Evolutionary conservation across 2,113 vertebrate genomes (phyloP).

Genomic region (Edolisoma coerulescens): DNA sequence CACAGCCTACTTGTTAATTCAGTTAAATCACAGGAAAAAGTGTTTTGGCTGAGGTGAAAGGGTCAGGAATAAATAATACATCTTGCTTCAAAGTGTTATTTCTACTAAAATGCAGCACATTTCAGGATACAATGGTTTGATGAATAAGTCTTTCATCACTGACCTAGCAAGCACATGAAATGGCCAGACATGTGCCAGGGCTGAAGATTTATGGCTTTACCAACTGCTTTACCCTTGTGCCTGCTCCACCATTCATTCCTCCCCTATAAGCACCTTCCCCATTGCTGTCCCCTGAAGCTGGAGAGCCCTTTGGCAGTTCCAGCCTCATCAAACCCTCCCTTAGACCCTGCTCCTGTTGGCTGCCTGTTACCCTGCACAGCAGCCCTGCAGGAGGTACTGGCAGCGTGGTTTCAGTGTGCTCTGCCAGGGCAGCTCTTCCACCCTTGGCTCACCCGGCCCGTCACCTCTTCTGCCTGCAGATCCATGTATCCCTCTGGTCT

Average conservation of each 20-base stretch:
- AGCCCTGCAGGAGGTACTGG: fast-evolving
- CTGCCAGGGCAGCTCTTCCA: neutral
- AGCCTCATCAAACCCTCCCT: neutral
- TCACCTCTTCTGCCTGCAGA: neutral
- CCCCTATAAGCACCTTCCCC: neutral
- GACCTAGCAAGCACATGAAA: neutral
- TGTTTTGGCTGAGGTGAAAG: neutral
- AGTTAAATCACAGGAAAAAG: neutral
- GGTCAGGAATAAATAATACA: neutral
- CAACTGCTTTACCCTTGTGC: fast-evolving
- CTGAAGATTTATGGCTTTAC: neutral
- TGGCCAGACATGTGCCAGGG: neutral
- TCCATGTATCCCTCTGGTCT: neutral
- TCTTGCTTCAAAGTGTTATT: neutral
- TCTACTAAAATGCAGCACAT: neutral
- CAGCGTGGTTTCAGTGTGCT: fast-evolving
- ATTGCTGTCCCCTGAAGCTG: fast-evolving
- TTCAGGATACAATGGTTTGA: neutral
- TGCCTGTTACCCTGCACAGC: neutral
- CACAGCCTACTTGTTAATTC: neutral
- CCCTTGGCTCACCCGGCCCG: neutral
- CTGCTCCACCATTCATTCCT: neutral
- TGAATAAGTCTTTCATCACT: neutral
- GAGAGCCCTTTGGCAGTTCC: neutral
- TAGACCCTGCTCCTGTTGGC: neutral